These are phyloP conservation scores for Stenotaenia linearis DNA, from an alignment of 2,888 invertebrate genomes.

Conservation along the genomic window DNA sequence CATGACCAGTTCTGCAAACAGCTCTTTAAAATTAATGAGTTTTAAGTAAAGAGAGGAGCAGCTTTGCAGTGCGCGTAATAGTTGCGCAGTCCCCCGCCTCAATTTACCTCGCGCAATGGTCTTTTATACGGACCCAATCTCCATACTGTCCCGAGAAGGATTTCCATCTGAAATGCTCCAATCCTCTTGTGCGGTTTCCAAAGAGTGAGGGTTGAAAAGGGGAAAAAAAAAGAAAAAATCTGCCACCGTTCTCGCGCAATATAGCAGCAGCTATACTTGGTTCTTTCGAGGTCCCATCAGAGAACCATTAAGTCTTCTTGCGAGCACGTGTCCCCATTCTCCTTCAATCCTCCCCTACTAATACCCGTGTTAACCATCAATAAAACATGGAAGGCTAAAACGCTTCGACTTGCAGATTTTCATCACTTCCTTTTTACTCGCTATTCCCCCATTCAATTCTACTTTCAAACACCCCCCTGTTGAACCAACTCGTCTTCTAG, in stretches of 20 bases:
- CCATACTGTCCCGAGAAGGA: conserved; percentile 8
- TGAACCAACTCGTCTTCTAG: background rate
- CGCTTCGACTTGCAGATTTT: conserved; percentile 26
- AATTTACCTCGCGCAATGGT: background rate
- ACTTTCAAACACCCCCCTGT: background rate
- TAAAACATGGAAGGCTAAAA: conserved; percentile 22
- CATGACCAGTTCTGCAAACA: background rate
- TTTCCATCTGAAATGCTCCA: conserved; percentile 18
- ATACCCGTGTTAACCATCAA: conserved; percentile 26
- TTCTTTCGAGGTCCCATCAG: conserved; percentile 13
- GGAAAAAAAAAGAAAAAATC: background rate
- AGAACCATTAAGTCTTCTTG: conserved; percentile 16
- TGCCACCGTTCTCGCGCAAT: background rate
- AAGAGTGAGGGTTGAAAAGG: background rate
- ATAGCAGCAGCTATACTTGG: background rate
- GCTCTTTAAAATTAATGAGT: conserved; percentile 22
- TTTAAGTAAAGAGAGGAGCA: background rate
- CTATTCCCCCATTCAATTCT: background rate
- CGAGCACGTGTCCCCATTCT: conserved; percentile 23
- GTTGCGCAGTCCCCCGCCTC: background rate
- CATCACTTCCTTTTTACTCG: background rate
- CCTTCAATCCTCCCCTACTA: conserved; percentile 26
- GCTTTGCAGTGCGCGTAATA: background rate
- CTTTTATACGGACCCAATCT: conserved; percentile 1
- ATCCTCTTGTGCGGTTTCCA: conserved; percentile 23